Evolutionary conservation across 2,797 vertebrate species (phyloP).

Genomic region (Ispidina lecontei): DNA sequence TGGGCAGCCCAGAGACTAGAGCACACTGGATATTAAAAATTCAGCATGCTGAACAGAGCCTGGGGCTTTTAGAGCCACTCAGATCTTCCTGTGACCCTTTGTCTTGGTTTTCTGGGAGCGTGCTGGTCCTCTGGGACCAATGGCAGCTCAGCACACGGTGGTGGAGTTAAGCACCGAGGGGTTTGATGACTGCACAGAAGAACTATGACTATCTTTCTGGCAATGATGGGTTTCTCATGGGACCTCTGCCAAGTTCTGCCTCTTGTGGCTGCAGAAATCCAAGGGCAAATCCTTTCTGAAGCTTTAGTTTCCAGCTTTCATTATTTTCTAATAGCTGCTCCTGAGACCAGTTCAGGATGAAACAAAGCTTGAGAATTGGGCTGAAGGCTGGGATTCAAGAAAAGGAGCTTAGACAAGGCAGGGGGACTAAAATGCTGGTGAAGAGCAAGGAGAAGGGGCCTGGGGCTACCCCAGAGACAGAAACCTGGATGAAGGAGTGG

Average conservation of each 20-base stretch:
- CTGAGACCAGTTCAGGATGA: not conserved
- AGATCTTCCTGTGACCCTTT: slow-evolving; percentile 15
- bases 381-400: not conserved
- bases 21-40: not conserved
- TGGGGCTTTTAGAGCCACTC: not conserved
- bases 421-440: not conserved
- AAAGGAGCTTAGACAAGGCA: not conserved
- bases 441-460: not conserved
- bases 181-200: not conserved
- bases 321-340: not conserved
- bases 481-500: fast-evolving
- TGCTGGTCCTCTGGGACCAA: not conserved
- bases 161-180: not conserved
- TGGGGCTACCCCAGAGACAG: not conserved
- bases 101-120: not conserved
- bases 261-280: not conserved
- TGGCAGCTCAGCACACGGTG: not conserved
- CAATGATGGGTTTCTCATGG: not conserved
- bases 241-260: not conserved
- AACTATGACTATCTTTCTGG: not conserved
- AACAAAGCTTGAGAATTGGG: not conserved
- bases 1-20: not conserved
- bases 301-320: not conserved
- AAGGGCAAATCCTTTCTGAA: not conserved
- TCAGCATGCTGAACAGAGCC: not conserved